phyloP scores from a whole-genome alignment of 2,797 vertebrate species.

The Enteromius unitaeniatus region DNA sequence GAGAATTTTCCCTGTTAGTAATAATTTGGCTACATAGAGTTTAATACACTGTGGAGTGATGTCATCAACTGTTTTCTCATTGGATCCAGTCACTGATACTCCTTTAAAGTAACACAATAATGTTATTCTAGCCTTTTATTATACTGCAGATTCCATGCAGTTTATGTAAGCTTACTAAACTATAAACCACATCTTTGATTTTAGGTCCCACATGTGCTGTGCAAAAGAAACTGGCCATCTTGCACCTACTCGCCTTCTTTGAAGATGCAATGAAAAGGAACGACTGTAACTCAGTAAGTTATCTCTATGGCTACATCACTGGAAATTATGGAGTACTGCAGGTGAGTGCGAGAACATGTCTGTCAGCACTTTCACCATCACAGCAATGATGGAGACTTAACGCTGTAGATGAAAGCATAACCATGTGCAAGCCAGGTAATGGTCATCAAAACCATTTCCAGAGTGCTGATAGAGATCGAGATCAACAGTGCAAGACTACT shows the following conservation, averaged over 20 bases:
- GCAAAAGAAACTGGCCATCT: slow-evolving; percentile 75
- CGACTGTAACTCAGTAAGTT: slow-evolving; percentile 80
- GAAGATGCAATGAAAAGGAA: slow-evolving; percentile 82
- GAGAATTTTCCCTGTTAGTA: slow-evolving; percentile 1
- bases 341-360: slow-evolving; percentile 76
- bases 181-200: slow-evolving; percentile 77
- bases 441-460: slow-evolving; percentile 20
- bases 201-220: slow-evolving; percentile 64
- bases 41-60: slow-evolving; percentile 28
- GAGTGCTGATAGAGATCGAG: background rate
- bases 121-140: slow-evolving; percentile 78
- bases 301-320: slow-evolving; percentile 67
- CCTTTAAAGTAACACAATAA: slow-evolving; percentile 78
- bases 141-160: slow-evolving; percentile 74
- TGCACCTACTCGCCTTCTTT: slow-evolving; percentile 76
- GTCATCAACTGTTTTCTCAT: slow-evolving; percentile 45
- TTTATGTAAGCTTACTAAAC: slow-evolving; percentile 76
- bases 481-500: background rate
- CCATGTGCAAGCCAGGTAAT: slow-evolving; percentile 26
- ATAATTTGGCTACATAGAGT: background rate
- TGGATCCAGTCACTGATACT: slow-evolving; percentile 65
- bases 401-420: slow-evolving; percentile 62
- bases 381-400: slow-evolving; percentile 64
- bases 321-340: slow-evolving; percentile 69
- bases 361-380: slow-evolving; percentile 79